These are phyloP conservation scores for Prochilodus magdalenae DNA, from an alignment of 2,113 vertebrate species.

Conservation along the genomic window DNA sequence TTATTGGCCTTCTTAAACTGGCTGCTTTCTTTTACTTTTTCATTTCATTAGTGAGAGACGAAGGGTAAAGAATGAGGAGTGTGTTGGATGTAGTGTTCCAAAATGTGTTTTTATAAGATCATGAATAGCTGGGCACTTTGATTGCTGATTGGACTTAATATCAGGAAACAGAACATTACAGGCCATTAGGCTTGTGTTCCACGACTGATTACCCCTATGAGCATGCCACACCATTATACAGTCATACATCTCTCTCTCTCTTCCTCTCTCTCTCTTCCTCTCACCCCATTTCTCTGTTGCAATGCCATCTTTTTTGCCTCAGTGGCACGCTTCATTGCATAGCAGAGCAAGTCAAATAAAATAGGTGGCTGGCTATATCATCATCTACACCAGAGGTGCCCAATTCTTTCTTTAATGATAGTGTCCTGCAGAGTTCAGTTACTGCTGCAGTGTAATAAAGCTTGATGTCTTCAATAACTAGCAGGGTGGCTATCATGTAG, in stretches of 20 bases:
- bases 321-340: slow-evolving; percentile 19
- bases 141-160: slow-evolving; percentile 73
- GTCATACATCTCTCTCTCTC: slow-evolving; percentile 40
- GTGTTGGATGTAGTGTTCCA: slow-evolving; percentile 43
- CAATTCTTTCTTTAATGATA: not conserved
- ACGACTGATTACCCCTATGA: slow-evolving; percentile 60
- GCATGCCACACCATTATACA: slow-evolving; percentile 25
- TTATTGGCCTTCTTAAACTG: slow-evolving; percentile 33
- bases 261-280: slow-evolving; percentile 7
- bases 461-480: not conserved
- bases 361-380: slow-evolving; percentile 13
- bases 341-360: slow-evolving; percentile 10
- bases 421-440: not conserved
- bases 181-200: slow-evolving; percentile 60
- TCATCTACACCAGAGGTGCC: slow-evolving; percentile 14
- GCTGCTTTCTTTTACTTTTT: slow-evolving; percentile 35
- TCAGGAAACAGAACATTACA: slow-evolving; percentile 75
- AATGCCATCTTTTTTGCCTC: slow-evolving; percentile 1
- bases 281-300: slow-evolving; percentile 10
- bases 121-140: slow-evolving; percentile 57
- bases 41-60: slow-evolving; percentile 41
- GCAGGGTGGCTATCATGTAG: not conserved
- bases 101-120: slow-evolving; percentile 64
- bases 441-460: not conserved
- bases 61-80: slow-evolving; percentile 27